phyloP scores from a whole-genome alignment of 2,888 invertebrate genomes.

The Norana najaformis region DNA sequence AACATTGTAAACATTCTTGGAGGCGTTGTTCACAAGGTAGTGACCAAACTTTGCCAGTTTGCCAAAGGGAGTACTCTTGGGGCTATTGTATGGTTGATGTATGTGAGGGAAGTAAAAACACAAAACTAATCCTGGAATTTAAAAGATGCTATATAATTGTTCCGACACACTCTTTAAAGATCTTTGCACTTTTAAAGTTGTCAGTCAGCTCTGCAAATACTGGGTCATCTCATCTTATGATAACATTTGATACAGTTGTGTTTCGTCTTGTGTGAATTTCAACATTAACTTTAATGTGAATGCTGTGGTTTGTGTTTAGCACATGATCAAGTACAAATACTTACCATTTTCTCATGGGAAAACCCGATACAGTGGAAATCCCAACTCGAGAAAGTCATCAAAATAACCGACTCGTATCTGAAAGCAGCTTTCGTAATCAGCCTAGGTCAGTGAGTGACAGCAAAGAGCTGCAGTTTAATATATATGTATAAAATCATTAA shows the following conservation, averaged over 20 bases:
- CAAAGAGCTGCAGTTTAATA: neutral
- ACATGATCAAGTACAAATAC: conserved; percentile 99
- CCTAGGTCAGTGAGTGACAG: neutral
- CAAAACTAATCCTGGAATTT: neutral
- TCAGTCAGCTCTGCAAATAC: no score
- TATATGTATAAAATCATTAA: neutral
- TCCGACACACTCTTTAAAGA: neutral
- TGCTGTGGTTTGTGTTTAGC: conserved; percentile 67
- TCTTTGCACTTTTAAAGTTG: neutral
- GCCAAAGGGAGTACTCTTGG: neutral
- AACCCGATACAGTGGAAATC: conserved; percentile 74
- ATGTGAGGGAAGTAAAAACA: no score
- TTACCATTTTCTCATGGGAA: conserved; percentile 97
- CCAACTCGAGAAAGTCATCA: conserved; percentile 36
- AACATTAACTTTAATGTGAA: neutral
- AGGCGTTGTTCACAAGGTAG: neutral
- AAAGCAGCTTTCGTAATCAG: neutral
- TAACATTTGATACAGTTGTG: no score
- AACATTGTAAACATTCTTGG: neutral
- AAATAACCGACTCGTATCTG: neutral
- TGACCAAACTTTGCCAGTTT: no score
- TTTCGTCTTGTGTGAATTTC: neutral
- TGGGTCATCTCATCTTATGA: no score
- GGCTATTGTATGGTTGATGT: neutral
- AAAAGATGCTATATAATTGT: neutral